Conservation (phyloP, 2,113 vertebrate genomes). For the Tapirus terrestris region DNA sequence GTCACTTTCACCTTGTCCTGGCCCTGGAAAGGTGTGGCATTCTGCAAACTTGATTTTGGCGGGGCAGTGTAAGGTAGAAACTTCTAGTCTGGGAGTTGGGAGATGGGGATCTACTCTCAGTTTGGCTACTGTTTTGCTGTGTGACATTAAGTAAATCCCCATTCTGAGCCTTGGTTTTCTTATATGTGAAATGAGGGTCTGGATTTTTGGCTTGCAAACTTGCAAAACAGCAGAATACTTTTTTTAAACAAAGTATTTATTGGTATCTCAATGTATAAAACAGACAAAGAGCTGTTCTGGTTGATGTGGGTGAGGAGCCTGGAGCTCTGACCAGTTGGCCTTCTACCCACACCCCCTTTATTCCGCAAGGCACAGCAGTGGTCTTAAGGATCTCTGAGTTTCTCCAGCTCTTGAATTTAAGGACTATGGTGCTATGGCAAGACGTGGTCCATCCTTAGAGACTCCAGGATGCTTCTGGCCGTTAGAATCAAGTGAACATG, state of each 20-base stretch:
- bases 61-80: neutral
- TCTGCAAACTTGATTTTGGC: neutral
- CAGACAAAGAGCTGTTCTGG: neutral
- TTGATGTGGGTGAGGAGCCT: neutral
- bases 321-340: neutral
- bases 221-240: neutral
- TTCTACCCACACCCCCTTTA: rapidly evolving
- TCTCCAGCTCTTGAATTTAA: neutral
- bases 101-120: neutral
- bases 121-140: neutral
- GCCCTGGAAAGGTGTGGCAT: neutral
- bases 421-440: neutral
- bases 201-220: constrained; percentile 1
- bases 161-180: neutral
- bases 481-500: neutral
- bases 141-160: neutral
- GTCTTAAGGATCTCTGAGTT: neutral
- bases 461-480: neutral
- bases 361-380: neutral
- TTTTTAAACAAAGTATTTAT: neutral
- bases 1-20: neutral
- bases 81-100: neutral
- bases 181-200: neutral
- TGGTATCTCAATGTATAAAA: neutral
- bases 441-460: neutral